Evolutionary conservation across 1,140 invertebrate species (phyloP).

Genomic region (Agrypnia vestita): DNA sequence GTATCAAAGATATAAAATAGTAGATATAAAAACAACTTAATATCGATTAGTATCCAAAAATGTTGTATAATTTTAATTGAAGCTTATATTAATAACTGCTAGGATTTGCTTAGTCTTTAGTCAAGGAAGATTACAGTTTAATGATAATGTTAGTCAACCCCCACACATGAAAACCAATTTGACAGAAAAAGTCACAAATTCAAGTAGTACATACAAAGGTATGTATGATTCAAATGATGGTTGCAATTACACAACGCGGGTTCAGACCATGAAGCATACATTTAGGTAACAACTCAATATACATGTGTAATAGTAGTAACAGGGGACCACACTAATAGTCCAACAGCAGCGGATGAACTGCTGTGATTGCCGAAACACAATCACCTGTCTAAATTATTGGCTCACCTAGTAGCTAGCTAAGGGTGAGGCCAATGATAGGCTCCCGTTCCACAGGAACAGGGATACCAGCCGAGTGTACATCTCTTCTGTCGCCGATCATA

Average conservation of each 20-base stretch:
- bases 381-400: conserved; percentile 58
- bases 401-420: conserved; percentile 55
- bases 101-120: no score
- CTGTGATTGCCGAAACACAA: conserved; percentile 59
- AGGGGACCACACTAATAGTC: conserved; percentile 57
- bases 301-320: conserved; percentile 59
- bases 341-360: conserved; percentile 57
- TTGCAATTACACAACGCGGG: conserved; percentile 60
- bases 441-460: no score
- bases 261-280: conserved; percentile 61
- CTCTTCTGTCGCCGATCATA: conserved; percentile 7
- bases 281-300: conserved; percentile 60
- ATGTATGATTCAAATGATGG: conserved; percentile 60
- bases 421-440: neutral
- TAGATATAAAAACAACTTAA: no score
- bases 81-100: no score
- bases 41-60: no score
- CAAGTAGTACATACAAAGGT: conserved; percentile 56
- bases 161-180: conserved; percentile 52
- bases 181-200: conserved; percentile 51
- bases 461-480: neutral
- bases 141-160: conserved; percentile 45
- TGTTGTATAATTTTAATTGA: no score
- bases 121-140: neutral
- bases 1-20: no score